Evolutionary conservation across 2,113 vertebrate genomes (phyloP), one percentile per base, ranked within the genome.

Genomic region (Crotalus viridis): DNA sequence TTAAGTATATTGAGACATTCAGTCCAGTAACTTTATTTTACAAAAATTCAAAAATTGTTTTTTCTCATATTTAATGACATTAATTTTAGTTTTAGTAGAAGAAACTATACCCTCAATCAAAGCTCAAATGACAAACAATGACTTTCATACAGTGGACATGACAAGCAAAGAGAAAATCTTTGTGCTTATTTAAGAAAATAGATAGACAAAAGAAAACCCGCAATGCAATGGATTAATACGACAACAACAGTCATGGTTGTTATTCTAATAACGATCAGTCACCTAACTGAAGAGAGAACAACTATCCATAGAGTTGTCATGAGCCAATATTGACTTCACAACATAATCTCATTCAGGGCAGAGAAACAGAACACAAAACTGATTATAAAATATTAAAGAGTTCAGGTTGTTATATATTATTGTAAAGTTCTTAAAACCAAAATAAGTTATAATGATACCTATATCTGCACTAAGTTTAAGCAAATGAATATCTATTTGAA

Each of bases 391-490:
- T 39, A 88, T n/a, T 10, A 52, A 91, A n/a, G 13, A 86, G 3
- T 26, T 91, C 10, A 7, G 0, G 15, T 39, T 94, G 51, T 13
- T 88, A 86, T 6, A 86, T 86, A 56, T 4, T 64, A 39, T 26
- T 1, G 24, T 33, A 55, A 92, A 5, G 17, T 59, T 26, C 19
- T 52, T 51, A 94, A 56, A 5, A 52, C 52, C 21, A 52, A 64
- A 52, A 33, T 33, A 17, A 88, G 1, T 19, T 87, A 55, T 10
- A 28, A 10, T 43, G 39, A 57, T 81, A 39, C n/a, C 33, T 39
- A 93, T 86, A 87, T 90, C 85, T 87, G 24, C 17, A 3, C 3
- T 51, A 59, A 91, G 64, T 92, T 92, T 85, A 90, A 57, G 51
- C 39, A 90, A 89, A 89, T 39, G 46, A 89, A 19, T 89, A 59